Evolutionary conservation across 2,113 vertebrate species (phyloP), one percentile per base, ranked within the genome.

Genomic region (Tichodroma muraria): DNA sequence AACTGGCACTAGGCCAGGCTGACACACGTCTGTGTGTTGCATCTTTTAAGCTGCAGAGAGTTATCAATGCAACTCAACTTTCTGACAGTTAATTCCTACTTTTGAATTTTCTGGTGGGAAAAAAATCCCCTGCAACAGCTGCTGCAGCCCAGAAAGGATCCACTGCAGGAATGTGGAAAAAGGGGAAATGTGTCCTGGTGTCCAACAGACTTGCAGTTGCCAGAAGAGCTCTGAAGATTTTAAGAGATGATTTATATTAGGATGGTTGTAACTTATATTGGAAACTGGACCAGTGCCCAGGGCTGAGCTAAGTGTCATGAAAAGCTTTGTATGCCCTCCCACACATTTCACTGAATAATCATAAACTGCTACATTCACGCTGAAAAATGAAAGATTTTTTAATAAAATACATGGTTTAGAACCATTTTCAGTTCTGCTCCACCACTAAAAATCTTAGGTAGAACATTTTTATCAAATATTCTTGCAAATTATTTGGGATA

Each of bases 11-110:
- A 40, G 66, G 66, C 37, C 49, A 85, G 57, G 38, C 54, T 73
- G 18, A 10, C 4, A 8, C n/a, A 22, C 0, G 0, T 33, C 54
- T 22, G 9, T 16, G 24, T 24, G 9, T 42, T 42, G 22, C 24
- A 31, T 16, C 15, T 56, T 71, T 19, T 25, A 35, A 35, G n/a
- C 0, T 61, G 54, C 52, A 82, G 20, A 64, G 28, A 85, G 10
- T 8, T 85, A 30, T n/a, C 37, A 47, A 44, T 31, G 31, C n/a
- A 72, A 28, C 28, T 60, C 66, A 72, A 44, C 17, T 40, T 81
- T 42, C 54, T 49, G 19, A 31, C 4, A 2, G 77, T 28, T 18
- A 44, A 15, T 25, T 68, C 50, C 63, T 17, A 4, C 27, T 52
- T 90, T 38, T 23, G 6, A 52, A 45, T 68, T 45, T 71, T 71